These are phyloP conservation scores for Pipistrellus nathusii DNA, from an alignment of 2,797 vertebrate genomes.

Conservation along the genomic window DNA sequence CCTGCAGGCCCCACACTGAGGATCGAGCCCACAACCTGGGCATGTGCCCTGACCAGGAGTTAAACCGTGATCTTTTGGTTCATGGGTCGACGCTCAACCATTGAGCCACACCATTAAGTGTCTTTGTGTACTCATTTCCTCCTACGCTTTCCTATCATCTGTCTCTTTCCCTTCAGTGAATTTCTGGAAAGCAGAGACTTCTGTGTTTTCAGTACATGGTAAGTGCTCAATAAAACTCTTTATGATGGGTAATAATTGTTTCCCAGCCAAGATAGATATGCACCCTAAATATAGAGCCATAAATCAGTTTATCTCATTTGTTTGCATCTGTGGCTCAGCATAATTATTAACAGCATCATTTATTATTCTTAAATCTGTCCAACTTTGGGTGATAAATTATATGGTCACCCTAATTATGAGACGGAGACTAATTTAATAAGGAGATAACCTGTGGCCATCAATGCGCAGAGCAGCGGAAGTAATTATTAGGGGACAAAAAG, in stretches of 20 bases:
- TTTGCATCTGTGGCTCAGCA: not conserved
- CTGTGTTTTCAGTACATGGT: not conserved
- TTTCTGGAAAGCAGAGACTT: not conserved
- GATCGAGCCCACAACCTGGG: not conserved
- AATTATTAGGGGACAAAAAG: not conserved
- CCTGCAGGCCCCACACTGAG: not conserved
- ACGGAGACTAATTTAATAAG: constrained; percentile 11
- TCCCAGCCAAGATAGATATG: not conserved
- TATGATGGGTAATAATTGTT: constrained; percentile 12
- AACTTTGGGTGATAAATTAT: not conserved
- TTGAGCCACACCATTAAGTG: not conserved
- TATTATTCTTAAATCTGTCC: constrained; percentile 36
- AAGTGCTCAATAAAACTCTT: not conserved
- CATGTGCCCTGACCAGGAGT: not conserved
- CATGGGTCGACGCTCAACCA: not conserved
- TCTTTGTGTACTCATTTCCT: not conserved
- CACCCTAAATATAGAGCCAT: not conserved
- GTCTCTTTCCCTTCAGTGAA: not conserved
- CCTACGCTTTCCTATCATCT: not conserved
- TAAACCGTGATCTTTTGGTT: not conserved
- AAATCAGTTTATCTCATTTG: constrained; percentile 3
- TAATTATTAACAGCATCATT: not conserved
- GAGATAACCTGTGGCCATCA: not conserved
- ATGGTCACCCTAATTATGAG: not conserved
- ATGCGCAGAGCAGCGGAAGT: not conserved